Base-by-base conservation (phyloP, 2,888 invertebrate species). In the Coecobrya sp. region DNA sequence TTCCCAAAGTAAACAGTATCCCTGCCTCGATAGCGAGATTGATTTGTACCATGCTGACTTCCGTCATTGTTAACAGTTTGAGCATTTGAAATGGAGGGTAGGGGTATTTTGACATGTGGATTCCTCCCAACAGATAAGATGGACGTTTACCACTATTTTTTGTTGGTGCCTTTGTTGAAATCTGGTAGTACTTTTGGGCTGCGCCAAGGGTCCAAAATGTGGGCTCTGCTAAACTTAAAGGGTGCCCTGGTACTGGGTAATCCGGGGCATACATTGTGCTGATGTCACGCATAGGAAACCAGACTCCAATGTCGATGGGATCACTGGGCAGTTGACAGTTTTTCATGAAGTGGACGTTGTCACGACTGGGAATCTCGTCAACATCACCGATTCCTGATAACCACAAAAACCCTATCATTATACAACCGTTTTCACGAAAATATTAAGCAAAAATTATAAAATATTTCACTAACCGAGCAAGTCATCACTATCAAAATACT, bases 361-460 rank as follows among this genome's bases (percentile, higher is more conserved):
- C 22, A 2, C 91, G 1, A 8, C n/a, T 2, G 1, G 91, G 91
- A 36, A 91, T 45, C 27, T 91, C 89, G 36, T 89, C 85, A 4
- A 36, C 85, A 19, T 89, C 89, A 4, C 85, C 89, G 27, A 89
- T 84, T 55, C 93, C 93, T 36, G 8, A n/a, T n/a, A n/a, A n/a
- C n/a, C n/a, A n/a, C n/a, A n/a, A n/a, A n/a, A n/a, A n/a, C n/a
- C n/a, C n/a, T n/a, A n/a, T n/a, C n/a, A n/a, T n/a, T n/a, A n/a
- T n/a, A n/a, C n/a, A n/a, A n/a, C n/a, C n/a, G n/a, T n/a, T n/a
- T n/a, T n/a, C n/a, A n/a, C n/a, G n/a, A n/a, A n/a, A n/a, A n/a
- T n/a, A n/a, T n/a, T n/a, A n/a, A n/a, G n/a, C n/a, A n/a, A n/a
- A n/a, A n/a, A n/a, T n/a, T n/a, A n/a, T n/a, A n/a, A n/a, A n/a